Evolutionary conservation across 2,888 invertebrate species (phyloP), one percentile per base, ranked within the genome.

Genomic region (Exocentrus adspersus): DNA sequence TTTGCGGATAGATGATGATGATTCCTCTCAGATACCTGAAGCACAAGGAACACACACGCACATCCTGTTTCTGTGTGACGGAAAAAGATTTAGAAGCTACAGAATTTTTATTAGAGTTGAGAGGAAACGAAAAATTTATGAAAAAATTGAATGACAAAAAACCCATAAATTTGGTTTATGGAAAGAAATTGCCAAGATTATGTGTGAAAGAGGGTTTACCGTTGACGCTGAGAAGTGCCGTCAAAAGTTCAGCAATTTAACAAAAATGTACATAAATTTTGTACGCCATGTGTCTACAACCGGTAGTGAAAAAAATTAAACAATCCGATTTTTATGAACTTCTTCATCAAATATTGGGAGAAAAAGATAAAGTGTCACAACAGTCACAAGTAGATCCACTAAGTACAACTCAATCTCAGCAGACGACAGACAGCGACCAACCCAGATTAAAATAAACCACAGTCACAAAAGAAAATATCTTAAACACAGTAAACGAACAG

Each of bases 161-260:
- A 24, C 24, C 3, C 37, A 37, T n/a, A 37, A 37, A n/a, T 37
- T 37, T 12, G 1, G 14, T 37, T 37, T 37, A 5, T 12, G 37
- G 37, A 37, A 37, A 5, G 37, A 37, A 37, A 37, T 37, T 12
- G 37, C 37, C 4, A 4, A n/a, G 14, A 4, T 4, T 2, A n/a
- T 37, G 12, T 1, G 14, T 2, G 37, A 54, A 54, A 54, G 24
- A 54, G 42, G 54, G 21, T 54, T 12, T 42, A 16, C 20, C 20
- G 54, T 20, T 21, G 54, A 54, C 21, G 54, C 54, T 9, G 41
- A 54, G 30, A 54, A 54, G 24, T 54, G 54, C 20, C 19, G 54
- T 7, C 54, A 54, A 54, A 54, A 54, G 21, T 54, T 54, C 42
- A 42, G 12, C 6, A 54, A 54, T 14, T 19, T 52, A 14, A 42